Base-by-base conservation (phyloP, 1,140 invertebrate genomes). In the Ceratosolen fusciceps region DNA sequence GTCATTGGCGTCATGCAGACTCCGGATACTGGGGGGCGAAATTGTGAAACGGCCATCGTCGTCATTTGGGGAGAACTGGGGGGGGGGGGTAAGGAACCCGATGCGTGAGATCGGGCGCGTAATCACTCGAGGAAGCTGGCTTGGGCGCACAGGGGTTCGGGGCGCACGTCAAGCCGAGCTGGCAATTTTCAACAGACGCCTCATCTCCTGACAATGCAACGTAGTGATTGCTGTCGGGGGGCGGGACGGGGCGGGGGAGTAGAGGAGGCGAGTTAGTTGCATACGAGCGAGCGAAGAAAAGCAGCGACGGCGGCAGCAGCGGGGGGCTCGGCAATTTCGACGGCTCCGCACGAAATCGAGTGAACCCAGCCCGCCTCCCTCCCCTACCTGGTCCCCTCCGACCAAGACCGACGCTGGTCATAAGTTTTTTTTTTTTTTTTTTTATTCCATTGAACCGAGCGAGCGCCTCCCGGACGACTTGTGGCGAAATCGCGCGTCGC, bases 91-190 rank as follows among this genome's bases (percentile, higher is more conserved):
- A n/a, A 43, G 37, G 19, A 65, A 65, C 16, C 19, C 19, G 16
- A 37, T 49, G 43, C 70, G 43, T 60, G 75, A 77, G 75, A 68
- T 47, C 37, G 52, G 24, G 65, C 58, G 75, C 58, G 24, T 76
- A 67, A 37, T 68, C 37, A 29, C 75, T 21, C 52, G 67, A 47
- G 67, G 56, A 58, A 58, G 24, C n/a, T 26, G 10, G 34, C 31
- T 37, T 19, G 31, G 31, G 16, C 31, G 31, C 16, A 65, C 37
- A n/a, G 7, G 31, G 31, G 34, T 34, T 62, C 10, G 24, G 60
- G 4, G 19, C 12, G 5, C 26, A n/a, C 60, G 60, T 65, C 16
- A 34, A 65, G 60, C 2, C 9, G 29, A 31, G 31, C 68, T n/a
- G 49, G 68, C 37, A 54, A 56, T 76, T 76, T 76, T 68, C 19